These are phyloP conservation scores for Triplophysa siluroides DNA, from an alignment of 2,113 vertebrate genomes.

Conservation along the genomic window DNA sequence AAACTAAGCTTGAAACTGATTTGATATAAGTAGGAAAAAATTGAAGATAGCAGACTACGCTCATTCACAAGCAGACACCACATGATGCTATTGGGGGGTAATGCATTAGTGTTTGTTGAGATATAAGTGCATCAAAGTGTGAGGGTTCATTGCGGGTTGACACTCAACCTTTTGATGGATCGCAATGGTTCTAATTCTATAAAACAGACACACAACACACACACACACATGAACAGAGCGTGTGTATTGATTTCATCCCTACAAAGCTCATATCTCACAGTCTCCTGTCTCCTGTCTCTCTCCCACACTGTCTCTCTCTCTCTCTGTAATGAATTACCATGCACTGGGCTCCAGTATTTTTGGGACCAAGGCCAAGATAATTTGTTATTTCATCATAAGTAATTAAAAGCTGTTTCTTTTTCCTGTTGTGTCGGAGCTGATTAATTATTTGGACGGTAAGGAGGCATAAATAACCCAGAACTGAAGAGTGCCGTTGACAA, in stretches of 20 bases:
- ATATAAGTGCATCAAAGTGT: constrained; percentile 44
- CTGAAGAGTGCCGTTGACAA: constrained; percentile 44
- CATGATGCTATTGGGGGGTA: neutral
- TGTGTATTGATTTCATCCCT: constrained; percentile 51
- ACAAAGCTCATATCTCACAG: constrained; percentile 45
- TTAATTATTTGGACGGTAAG: constrained; percentile 61
- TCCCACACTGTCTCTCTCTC: constrained; percentile 26
- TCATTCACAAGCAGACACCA: constrained; percentile 19
- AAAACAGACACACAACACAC: constrained; percentile 37
- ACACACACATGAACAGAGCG: constrained; percentile 44
- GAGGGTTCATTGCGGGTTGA: constrained; percentile 36
- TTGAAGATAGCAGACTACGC: neutral
- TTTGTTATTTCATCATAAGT: constrained; percentile 67
- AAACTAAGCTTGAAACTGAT: too few relatives aligned
- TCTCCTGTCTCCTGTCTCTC: constrained; percentile 3
- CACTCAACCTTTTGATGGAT: constrained; percentile 44
- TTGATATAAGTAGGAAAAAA: neutral
- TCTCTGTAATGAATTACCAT: constrained; percentile 61
- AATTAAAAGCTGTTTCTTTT: constrained; percentile 65
- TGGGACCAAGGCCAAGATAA: constrained; percentile 59
- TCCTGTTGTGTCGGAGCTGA: constrained; percentile 59
- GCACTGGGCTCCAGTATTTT: constrained; percentile 57
- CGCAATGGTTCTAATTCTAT: constrained; percentile 29
- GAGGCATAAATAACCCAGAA: constrained; percentile 60
- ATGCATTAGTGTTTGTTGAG: constrained; percentile 38